Percentiles rank a stretch among this genome's conserved stretches.
Evolutionary conservation across 2,888 invertebrate genomes (phyloP).

Genomic region (Eupithecia insigniata): DNA sequence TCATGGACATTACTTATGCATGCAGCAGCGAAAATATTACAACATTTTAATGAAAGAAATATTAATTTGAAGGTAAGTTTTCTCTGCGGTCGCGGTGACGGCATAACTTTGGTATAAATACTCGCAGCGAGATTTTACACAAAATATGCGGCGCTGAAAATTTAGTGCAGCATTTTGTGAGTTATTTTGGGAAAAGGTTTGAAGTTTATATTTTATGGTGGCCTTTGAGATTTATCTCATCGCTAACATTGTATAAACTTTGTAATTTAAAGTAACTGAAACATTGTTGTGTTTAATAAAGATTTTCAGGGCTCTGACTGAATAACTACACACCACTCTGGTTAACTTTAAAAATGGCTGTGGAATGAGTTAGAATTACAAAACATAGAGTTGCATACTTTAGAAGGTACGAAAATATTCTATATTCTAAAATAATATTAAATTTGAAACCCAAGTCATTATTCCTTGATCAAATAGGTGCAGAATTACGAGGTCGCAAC

Average conservation of each 20-base stretch:
- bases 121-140: constrained; percentile 33
- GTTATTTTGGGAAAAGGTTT: constrained; percentile 28
- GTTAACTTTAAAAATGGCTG: not conserved
- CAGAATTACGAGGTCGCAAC: constrained; percentile 21
- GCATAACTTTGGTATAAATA: constrained; percentile 67
- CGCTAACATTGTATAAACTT: not conserved
- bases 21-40: constrained; percentile 85
- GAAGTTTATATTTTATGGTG: constrained; percentile 19
- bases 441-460: not conserved
- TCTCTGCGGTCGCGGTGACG: constrained; percentile 73
- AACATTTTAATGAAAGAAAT: constrained; percentile 86
- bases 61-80: constrained; percentile 84
- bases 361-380: not conserved
- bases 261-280: not conserved
- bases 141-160: constrained; percentile 53
- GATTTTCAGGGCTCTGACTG: not conserved
- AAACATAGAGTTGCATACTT: not conserved
- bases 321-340: not conserved
- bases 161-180: constrained; percentile 48
- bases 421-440: not conserved
- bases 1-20: constrained; percentile 84
- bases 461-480: constrained; percentile 17
- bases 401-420: not conserved
- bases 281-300: not conserved
- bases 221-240: constrained; percentile 8